Evolutionary conservation across 1,140 invertebrate genomes (phyloP).

Genomic region (Leptinotarsa texana): DNA sequence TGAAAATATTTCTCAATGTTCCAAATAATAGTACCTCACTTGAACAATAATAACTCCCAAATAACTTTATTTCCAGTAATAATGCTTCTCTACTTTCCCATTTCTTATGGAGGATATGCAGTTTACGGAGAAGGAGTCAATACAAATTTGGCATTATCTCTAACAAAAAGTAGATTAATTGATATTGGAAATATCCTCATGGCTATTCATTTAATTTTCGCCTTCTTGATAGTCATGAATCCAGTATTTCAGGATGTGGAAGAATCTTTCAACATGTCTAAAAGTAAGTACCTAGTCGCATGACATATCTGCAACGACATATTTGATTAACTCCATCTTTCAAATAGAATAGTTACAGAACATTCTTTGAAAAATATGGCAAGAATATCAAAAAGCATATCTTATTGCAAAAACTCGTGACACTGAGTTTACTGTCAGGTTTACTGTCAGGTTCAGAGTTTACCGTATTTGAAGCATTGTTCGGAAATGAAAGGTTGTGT

Average conservation of each 20-base stretch:
- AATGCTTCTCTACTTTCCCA: constrained; percentile 62
- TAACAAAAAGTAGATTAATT: constrained; percentile 58
- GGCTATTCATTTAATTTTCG: constrained; percentile 65
- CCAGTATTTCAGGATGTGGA: constrained; percentile 73
- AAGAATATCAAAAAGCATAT: too few species aligned
- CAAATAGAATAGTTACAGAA: too few species aligned
- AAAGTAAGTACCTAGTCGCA: constrained; percentile 56
- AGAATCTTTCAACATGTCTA: constrained; percentile 66
- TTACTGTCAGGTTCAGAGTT: too few species aligned
- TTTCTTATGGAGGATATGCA: constrained; percentile 62
- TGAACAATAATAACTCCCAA: neutral
- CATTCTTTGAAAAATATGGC: too few species aligned
- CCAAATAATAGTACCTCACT: neutral
- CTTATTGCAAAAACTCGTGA: too few species aligned
- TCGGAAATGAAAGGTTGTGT: too few species aligned
- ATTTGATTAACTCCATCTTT: too few species aligned
- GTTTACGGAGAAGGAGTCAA: constrained; percentile 64
- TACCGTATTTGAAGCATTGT: too few species aligned
- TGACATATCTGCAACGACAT: too few species aligned
- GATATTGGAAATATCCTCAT: constrained; percentile 64
- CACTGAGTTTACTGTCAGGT: too few species aligned
- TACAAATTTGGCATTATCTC: constrained; percentile 61
- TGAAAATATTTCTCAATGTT: too few species aligned
- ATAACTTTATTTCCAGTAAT: constrained; percentile 59
- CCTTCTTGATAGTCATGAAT: constrained; percentile 70